Percentiles rank a stretch among this genome's conserved stretches.
Conservation (phyloP, 2,888 invertebrate species). For the Hypercompe scribonia region DNA sequence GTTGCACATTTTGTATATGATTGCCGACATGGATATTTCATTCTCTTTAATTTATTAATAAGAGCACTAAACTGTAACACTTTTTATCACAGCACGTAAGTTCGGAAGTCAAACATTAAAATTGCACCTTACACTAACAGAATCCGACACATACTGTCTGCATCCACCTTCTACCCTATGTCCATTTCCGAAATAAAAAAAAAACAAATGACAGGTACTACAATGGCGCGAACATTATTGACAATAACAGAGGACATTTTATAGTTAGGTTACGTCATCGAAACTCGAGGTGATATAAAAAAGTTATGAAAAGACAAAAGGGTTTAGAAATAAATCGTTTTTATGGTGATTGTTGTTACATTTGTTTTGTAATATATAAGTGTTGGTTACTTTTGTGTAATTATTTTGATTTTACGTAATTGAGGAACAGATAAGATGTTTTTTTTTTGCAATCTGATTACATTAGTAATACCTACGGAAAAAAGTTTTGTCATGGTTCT, state of each 20-base stretch:
- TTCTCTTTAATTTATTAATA: slow-evolving; percentile 46
- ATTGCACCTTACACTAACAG: slow-evolving; percentile 80
- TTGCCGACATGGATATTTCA: slow-evolving; percentile 79
- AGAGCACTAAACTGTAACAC: slow-evolving; percentile 28
- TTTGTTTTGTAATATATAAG: slow-evolving; percentile 20
- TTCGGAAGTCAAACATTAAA: slow-evolving; percentile 49
- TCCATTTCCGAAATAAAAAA: slow-evolving; percentile 82
- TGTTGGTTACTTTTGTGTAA: slow-evolving; percentile 4
- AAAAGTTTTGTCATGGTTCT: neutral
- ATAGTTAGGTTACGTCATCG: slow-evolving; percentile 49
- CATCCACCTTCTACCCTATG: slow-evolving; percentile 69
- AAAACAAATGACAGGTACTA: slow-evolving; percentile 71
- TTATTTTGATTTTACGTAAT: neutral
- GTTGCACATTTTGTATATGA: slow-evolving; percentile 62
- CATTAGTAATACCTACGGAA: neutral
- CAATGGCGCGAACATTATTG: slow-evolving; percentile 53
- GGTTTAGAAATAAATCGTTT: slow-evolving; percentile 22
- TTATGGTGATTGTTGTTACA: slow-evolving; percentile 17
- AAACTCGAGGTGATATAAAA: slow-evolving; percentile 35
- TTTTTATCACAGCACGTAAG: slow-evolving; percentile 12
- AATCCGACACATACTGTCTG: slow-evolving; percentile 78
- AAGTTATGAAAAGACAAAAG: slow-evolving; percentile 38
- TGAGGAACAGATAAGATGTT: neutral
- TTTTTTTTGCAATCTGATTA: neutral
- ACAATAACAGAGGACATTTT: slow-evolving; percentile 45